A percentile compares a stretch with the other conserved stretches of the same genome.
Conservation (phyloP, 2,113 vertebrate genomes). For the Gambusia holbrooki region DNA sequence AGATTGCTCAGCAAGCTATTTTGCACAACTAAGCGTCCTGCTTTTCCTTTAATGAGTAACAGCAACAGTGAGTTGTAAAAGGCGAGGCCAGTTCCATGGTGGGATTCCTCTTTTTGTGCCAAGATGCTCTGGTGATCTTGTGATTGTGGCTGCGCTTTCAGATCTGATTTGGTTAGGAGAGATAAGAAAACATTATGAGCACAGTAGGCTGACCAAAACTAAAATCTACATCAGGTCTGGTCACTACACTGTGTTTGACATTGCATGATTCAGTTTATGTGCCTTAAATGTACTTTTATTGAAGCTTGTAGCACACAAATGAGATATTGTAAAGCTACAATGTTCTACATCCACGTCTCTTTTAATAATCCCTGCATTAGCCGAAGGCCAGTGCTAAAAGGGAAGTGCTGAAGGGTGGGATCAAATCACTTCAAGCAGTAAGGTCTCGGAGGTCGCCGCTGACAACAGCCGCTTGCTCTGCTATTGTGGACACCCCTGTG, state of each 20-base stretch:
- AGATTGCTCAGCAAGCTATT: constrained; percentile 84
- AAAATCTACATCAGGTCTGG: too few relatives aligned
- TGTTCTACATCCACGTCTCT: neutral
- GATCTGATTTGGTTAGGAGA: neutral
- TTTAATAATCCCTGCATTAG: too few relatives aligned
- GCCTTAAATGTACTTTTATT: too few relatives aligned
- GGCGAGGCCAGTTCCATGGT: too few relatives aligned
- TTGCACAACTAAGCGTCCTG: constrained; percentile 88
- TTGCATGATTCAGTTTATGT: too few relatives aligned
- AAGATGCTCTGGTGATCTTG: too few relatives aligned
- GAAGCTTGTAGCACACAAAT: neutral
- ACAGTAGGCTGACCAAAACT: too few relatives aligned
- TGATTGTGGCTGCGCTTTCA: too few relatives aligned
- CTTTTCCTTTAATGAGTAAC: constrained; percentile 63
- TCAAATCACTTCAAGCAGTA: constrained; percentile 43
- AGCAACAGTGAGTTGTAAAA: constrained; percentile 40
- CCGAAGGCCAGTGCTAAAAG: constrained; percentile 46
- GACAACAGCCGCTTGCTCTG: constrained; percentile 23
- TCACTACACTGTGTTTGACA: too few relatives aligned
- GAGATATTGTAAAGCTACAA: neutral
- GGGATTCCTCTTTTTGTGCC: too few relatives aligned
- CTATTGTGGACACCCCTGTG: too few relatives aligned
- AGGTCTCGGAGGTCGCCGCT: constrained; percentile 35
- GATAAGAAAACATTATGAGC: neutral
- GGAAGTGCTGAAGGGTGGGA: constrained; percentile 53